Evolutionary conservation across 2,797 vertebrate species (phyloP), one percentile per base, ranked within the genome.

Genomic region (Benthosema pterotum): DNA sequence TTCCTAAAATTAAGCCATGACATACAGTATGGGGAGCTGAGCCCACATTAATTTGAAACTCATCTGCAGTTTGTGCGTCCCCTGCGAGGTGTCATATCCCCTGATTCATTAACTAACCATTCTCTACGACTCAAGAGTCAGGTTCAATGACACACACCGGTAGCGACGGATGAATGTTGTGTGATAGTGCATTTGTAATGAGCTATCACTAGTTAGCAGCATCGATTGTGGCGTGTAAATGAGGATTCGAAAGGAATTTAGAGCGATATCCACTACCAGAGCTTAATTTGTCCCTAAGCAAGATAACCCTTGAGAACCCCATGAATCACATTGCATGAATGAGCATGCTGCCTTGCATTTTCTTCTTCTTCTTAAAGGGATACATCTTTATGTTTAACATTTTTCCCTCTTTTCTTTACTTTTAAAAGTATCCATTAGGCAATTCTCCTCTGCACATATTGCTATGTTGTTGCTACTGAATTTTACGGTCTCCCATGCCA

Each of bases 91-190:
- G 72, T 65, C 74, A 38, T 38, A 9, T 8, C 32, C 32, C 32
- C 32, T 38, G 32, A 9, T 38, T 38, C 8, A 38, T 38, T 38
- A 38, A 38, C 7, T 9, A 11, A 38, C 32, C 32, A 38, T 38
- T 11, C 32, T 11, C 32, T 38, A 9, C 8, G 32, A 8, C 32
- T 38, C 32, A 9, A 5, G 18, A 47, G 25, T 77, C 64, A 57
- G 18, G 50, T 25, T 77, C 64, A 57, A 45, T 83, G 45, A 65
- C 46, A 46, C 49, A 38, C 57, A 38, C 49, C 9, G 11, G 32
- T n/a, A 43, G 61, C 86, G 58, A 65, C 70, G 46, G 5, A 42
- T 9, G 52, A 16, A 12, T 11, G 42, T 13, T 13, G 11, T 12
- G 12, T 19, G 32, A 38, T 9, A 2, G 6, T 11, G 9, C 22